Percentiles rank a stretch among this genome's conserved stretches.
Conservation (phyloP, 2,797 vertebrate genomes). For the Myripristis jacobus region DNA sequence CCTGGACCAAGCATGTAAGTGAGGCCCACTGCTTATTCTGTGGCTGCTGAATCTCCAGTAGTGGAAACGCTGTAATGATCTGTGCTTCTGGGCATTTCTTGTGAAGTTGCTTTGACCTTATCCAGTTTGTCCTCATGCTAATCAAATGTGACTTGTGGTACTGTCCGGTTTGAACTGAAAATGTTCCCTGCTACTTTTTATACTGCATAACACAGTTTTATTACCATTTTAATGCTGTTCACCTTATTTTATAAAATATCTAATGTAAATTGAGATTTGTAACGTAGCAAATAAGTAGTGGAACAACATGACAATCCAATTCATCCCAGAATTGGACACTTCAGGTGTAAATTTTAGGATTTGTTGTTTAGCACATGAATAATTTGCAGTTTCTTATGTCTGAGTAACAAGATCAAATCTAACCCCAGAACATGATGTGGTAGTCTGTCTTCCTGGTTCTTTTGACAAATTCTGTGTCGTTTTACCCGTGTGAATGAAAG, state of each 20-base stretch:
- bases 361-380: slow-evolving; percentile 40
- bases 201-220: background rate
- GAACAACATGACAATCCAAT: background rate
- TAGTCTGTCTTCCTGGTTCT: slow-evolving; percentile 25
- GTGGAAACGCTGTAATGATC: slow-evolving; percentile 36
- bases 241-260: background rate
- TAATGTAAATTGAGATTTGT: background rate
- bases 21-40: slow-evolving; percentile 42
- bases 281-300: background rate
- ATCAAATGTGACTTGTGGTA: background rate
- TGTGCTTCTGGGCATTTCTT: slow-evolving; percentile 15
- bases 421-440: slow-evolving; percentile 42
- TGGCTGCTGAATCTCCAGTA: slow-evolving; percentile 23
- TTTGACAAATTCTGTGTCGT: slow-evolving; percentile 39
- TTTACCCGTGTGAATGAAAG: slow-evolving; percentile 43
- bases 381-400: slow-evolving; percentile 25
- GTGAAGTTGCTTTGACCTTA: slow-evolving; percentile 11
- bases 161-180: background rate
- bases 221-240: background rate
- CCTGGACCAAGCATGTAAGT: slow-evolving; percentile 57
- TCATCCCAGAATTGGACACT: background rate
- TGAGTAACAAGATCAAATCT: slow-evolving; percentile 35
- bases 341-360: slow-evolving; percentile 2
- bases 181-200: background rate
- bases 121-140: slow-evolving; percentile 1